Base-by-base conservation (phyloP, 2,797 vertebrate species). In the Alcedo atthis region DNA sequence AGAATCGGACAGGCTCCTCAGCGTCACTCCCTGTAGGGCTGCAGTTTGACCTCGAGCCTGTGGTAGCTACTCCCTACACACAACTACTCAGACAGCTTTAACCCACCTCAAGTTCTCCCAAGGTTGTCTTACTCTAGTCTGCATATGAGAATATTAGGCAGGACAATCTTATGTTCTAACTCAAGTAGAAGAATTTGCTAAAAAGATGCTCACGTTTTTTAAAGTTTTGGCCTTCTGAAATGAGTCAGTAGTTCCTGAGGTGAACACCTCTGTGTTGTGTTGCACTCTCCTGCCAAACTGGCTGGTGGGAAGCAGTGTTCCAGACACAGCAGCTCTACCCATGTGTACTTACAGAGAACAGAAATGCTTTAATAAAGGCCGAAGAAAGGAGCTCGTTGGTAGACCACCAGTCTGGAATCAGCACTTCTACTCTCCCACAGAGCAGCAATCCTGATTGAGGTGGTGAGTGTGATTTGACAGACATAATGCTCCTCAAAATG, bases 341-440 rank as follows among this genome's bases (percentile, higher is more conserved):
- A 2, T 22, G 26, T 43, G 53, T 79, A 15, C 37, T 51, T 62
- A 20, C 12, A 76, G 63, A 53, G 78, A 79, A 9, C 21, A 86
- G 63, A 67, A 91, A 61, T 33, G 42, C 68, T 94, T 84, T 87
- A 19, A 89, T 85, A 86, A 87, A 77, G 81, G 24, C 33, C 25
- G 24, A 63, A 59, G 86, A 67, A 73, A 54, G 67, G 24, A 66
- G 8, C 3, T 2, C 0, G 1, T 42, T 4, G 43, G 1, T 46
- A 24, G 64, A 77, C 35, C 13, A 2, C 59, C 1, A 0, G n/a
- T 59, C 81, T 73, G 74, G 87, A 75, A 69, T 59, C 9, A 35
- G 19, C 0, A 0, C 42, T 66, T 33, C 75, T 45, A 32, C 17
- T 75, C 42, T 89, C 78, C 55, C 26, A 7, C 58, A 48, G 86